Conservation (phyloP, 2,888 invertebrate species). For the Lasioglossum vierecki region DNA sequence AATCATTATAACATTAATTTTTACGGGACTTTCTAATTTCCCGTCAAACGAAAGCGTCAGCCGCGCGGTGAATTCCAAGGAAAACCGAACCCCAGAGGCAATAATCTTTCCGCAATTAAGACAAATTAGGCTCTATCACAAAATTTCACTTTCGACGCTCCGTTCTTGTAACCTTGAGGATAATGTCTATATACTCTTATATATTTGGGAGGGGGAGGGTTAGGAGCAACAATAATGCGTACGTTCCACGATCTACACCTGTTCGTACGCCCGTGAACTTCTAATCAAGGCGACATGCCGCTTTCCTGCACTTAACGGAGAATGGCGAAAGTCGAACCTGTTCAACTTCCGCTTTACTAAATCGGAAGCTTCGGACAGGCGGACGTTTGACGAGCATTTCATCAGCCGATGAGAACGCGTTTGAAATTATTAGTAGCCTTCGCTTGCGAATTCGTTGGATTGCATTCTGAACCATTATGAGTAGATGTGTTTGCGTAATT, state of each 20-base stretch:
- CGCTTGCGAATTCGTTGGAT: neutral
- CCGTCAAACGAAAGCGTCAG: constrained; percentile 33
- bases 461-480: neutral
- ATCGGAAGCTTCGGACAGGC: constrained; percentile 53
- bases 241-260: constrained; percentile 29
- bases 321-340: constrained; percentile 68
- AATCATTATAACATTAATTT: constrained; percentile 36
- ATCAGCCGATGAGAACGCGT: neutral
- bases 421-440: neutral
- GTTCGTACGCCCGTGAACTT: constrained; percentile 57
- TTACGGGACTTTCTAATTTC: constrained; percentile 57
- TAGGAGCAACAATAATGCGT: constrained; percentile 7
- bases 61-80: neutral
- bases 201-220: neutral
- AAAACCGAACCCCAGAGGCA: neutral
- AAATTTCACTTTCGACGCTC: constrained; percentile 19
- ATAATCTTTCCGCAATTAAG: neutral
- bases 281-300: constrained; percentile 58
- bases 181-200: constrained; percentile 20
- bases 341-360: constrained; percentile 72
- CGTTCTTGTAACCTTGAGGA: constrained; percentile 20
- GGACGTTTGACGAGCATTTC: neutral
- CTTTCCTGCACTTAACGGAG: constrained; percentile 58
- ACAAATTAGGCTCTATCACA: neutral
- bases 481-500: too few species aligned